These are phyloP conservation scores for Synergus itoensis DNA, from an alignment of 2,888 invertebrate species.

Conservation along the genomic window DNA sequence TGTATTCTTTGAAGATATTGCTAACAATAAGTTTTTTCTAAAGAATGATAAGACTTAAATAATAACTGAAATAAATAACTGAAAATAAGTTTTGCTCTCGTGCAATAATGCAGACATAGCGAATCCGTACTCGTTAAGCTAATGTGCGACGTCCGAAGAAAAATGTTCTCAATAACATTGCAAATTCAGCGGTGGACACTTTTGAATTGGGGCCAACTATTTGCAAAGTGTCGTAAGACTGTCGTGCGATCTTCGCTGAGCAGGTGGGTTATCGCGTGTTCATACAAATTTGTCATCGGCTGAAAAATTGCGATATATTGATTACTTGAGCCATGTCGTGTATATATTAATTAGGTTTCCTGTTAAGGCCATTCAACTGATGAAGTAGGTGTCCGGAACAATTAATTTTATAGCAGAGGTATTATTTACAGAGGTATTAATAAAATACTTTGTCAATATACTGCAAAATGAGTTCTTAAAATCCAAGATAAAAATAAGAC, in stretches of 20 bases:
- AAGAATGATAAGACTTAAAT: too few species aligned
- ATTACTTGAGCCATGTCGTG: background rate
- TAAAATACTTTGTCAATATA: background rate
- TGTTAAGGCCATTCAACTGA: background rate
- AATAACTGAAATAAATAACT: too few species aligned
- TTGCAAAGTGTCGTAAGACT: conserved; percentile 11
- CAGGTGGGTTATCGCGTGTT: conserved; percentile 17
- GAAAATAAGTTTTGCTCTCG: background rate
- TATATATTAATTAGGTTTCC: background rate
- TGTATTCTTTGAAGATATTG: too few species aligned
- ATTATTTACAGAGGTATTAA: background rate
- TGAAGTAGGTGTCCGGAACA: background rate
- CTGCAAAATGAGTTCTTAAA: background rate
- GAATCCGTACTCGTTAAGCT: conserved; percentile 3
- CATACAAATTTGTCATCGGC: conserved; percentile 26
- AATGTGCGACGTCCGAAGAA: conserved; percentile 1
- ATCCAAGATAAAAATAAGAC: background rate
- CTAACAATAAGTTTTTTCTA: too few species aligned
- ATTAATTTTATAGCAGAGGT: background rate
- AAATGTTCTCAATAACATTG: conserved; percentile 21
- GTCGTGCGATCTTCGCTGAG: conserved; percentile 2
- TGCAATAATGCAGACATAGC: background rate
- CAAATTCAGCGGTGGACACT: conserved; percentile 15
- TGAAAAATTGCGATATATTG: conserved; percentile 17
- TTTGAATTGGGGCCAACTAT: conserved; percentile 40